These are phyloP conservation scores for Bombus impatiens DNA, from an alignment of 1,140 invertebrate genomes.

Conservation along the genomic window DNA sequence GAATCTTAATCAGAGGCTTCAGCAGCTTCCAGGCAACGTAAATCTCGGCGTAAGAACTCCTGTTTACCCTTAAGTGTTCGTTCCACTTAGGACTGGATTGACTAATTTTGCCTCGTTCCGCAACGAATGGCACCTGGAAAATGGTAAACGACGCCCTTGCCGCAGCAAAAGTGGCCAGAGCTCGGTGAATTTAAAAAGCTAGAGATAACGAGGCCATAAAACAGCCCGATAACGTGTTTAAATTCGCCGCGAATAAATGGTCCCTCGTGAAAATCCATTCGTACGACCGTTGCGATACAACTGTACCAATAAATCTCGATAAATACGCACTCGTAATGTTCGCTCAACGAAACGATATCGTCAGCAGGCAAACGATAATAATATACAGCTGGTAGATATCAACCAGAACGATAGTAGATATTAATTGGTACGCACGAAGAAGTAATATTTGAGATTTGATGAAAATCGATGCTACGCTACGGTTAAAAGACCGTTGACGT, in stretches of 20 bases:
- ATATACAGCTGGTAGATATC: too few relatives aligned
- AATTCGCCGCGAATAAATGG: neutral
- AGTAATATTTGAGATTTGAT: too few relatives aligned
- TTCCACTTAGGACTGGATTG: neutral
- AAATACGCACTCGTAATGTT: neutral
- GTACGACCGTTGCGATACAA: neutral
- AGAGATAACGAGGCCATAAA: conserved; percentile 21
- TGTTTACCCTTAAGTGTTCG: conserved; percentile 1
- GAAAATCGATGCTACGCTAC: too few relatives aligned
- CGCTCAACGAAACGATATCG: neutral
- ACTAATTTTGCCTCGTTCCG: neutral
- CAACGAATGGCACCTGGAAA: conserved; percentile 16
- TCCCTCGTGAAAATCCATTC: neutral
- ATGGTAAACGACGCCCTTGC: neutral
- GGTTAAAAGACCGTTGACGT: too few relatives aligned
- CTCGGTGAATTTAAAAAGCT: neutral
- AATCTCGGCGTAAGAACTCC: conserved; percentile 1
- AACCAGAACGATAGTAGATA: too few relatives aligned
- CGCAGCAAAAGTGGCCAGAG: neutral
- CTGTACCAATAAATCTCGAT: neutral
- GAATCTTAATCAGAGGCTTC: neutral
- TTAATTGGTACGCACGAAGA: too few relatives aligned
- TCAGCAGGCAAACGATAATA: too few relatives aligned
- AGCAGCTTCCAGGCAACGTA: neutral
- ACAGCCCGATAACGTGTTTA: conserved; percentile 13